A percentile compares a stretch with the other conserved stretches of the same genome.
Conservation (phyloP, 1,140 invertebrate species). For the Diabrotica virgifera region DNA sequence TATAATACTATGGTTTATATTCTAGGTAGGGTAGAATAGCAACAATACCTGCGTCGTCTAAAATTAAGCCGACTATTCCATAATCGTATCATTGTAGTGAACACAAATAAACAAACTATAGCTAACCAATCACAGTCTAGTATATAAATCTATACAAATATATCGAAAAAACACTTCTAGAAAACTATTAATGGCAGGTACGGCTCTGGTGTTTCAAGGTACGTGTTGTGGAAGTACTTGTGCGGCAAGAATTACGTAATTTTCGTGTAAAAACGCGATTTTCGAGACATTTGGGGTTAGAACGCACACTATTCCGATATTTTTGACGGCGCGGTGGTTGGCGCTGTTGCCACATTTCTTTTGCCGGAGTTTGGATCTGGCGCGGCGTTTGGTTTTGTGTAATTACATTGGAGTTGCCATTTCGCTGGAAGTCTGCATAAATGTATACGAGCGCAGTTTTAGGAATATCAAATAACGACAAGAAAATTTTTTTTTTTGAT, state of each 20-base stretch:
- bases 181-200: neutral
- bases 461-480: no score
- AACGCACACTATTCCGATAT: neutral
- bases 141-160: neutral
- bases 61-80: conserved; percentile 38
- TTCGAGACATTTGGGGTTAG: neutral
- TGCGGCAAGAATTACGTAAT: neutral
- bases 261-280: neutral
- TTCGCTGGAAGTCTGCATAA: no score
- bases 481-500: no score
- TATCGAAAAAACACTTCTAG: neutral
- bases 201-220: neutral
- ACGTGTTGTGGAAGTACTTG: neutral
- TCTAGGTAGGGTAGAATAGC: no score
- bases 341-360: neutral
- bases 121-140: neutral
- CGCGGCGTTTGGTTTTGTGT: no score
- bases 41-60: conserved; percentile 33
- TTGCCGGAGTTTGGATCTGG: no score
- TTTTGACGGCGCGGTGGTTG: neutral
- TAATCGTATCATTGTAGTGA: conserved; percentile 40
- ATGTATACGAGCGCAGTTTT: no score
- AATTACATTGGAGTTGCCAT: no score
- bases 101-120: neutral
- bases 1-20: no score